Base-by-base conservation (phyloP, 2,888 invertebrate genomes). In the Agrotis segetum region DNA sequence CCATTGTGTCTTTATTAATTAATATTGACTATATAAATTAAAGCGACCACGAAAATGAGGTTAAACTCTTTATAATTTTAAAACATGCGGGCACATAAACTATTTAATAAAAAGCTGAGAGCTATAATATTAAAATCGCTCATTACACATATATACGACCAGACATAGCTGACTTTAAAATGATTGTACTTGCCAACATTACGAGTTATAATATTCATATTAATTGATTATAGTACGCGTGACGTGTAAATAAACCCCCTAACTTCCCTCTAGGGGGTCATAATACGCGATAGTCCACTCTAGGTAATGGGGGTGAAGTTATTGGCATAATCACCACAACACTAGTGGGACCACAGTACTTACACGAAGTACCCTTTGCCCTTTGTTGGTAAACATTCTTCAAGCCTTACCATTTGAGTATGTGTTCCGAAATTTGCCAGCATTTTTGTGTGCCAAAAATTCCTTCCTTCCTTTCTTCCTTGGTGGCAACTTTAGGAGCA, bases 201-300 rank as follows among this genome's bases (percentile, higher is more conserved):
- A 60, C 59, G 53, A 68, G 44, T 63, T 61, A 67, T 73, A 71
- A 73, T 72, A 71, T 63, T 68, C 14, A 69, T 50, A 82, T 83
- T 74, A 83, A 80, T 82, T 79, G 70, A 81, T 70, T 79, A 77
- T 60, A 59, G 73, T 79, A 60, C 70, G 50, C 44, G 61, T 77
- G 67, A 79, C 71, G 60, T 71, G 77, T 69, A 55, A 67, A 76
- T 81, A 58, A 46, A 59, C 34, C 67, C 58, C 65, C 49, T 56
- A 67, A 58, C 17, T 34, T 16, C 11, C 16, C 67, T 34, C 62
- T 0, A 52, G 55, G 58, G 79, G 58, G 62, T 77, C 24, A 5
- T 81, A 67, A 71, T 58, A 40, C 55, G 62, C 50, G 29, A 76
- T 75, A 55, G 29, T 50, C 82, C 82, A 79, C 82, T 79, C 72